A percentile compares a stretch with the other conserved stretches of the same genome.
Evolutionary conservation across 2,888 invertebrate species (phyloP).

Genomic region (Aproaerema taeniolella): DNA sequence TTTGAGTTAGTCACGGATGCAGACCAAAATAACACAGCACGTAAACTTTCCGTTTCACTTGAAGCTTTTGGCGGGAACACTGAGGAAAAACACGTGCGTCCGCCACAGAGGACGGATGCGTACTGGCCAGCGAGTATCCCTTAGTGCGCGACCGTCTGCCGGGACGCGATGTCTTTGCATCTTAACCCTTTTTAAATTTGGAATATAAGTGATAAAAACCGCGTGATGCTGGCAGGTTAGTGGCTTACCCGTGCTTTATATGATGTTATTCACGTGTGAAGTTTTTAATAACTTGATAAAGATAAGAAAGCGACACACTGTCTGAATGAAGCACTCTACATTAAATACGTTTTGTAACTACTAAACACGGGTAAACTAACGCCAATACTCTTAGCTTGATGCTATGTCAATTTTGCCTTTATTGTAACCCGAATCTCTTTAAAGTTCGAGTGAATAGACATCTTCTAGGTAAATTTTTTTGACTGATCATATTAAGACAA

Average conservation of each 20-base stretch:
- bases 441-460: too few species aligned
- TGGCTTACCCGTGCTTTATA: conserved; percentile 25
- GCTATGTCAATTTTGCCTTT: too few species aligned
- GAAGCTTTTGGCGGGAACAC: conserved; percentile 30
- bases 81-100: conserved; percentile 37
- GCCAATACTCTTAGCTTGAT: too few species aligned
- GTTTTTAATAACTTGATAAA: too few species aligned
- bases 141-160: conserved; percentile 30
- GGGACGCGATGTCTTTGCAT: conserved; percentile 41
- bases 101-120: conserved; percentile 39
- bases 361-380: too few species aligned
- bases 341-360: too few species aligned
- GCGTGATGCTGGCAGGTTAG: conserved; percentile 49
- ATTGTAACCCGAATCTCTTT: too few species aligned
- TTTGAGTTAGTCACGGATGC: conserved; percentile 17
- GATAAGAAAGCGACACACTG: conserved; percentile 4
- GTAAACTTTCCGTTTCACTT: conserved; percentile 19
- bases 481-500: too few species aligned
- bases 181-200: conserved; percentile 19
- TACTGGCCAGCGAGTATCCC: conserved; percentile 40
- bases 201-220: conserved; percentile 32
- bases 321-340: too few species aligned
- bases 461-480: too few species aligned
- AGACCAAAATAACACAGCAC: conserved; percentile 34
- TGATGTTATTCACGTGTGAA: conserved; percentile 16